Base-by-base conservation (phyloP, 1,140 invertebrate genomes). In the Drosophila kanapiae region DNA sequence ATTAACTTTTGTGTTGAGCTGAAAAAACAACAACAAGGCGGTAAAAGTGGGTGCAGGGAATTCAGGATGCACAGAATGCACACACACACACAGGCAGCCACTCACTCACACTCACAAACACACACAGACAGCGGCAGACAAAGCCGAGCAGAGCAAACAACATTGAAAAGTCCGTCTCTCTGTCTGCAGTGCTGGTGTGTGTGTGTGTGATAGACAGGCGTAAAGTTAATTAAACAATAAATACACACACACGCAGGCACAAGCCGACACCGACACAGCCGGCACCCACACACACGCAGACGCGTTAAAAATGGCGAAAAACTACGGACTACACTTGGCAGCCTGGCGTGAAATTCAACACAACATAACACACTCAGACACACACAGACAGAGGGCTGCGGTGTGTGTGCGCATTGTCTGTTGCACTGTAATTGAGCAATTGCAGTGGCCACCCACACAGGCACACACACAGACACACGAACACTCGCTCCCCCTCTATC, bases 201-300 rank as follows among this genome's bases (percentile, higher is more conserved):
- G 49, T 80, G 54, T 87, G 80, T 90, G 78, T 78, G 81, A 88
- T 84, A 90, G 85, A 88, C 85, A 90, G 85, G 85, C 85, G 85
- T 90, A 88, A 88, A 88, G 85, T 90, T 90, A 90, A 90, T 90
- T 90, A 90, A 90, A 90, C 85, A 90, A 90, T 90, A 90, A 90
- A 90, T 80, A 90, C 78, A 81, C 62, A 87, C 68, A 80, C 54
- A 60, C 37, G 45, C 47, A 65, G 14, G 61, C 53, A 54, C 40
- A 68, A 13, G 35, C 53, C 33, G n/a, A 33, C 4, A 51, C 29
- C 8, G 10, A 37, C 35, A 42, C 27, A 58, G 23, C 37, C 51
- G 23, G 62, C 47, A 33, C 33, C 33, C 78, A 65, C 63, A 58
- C 23, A 76, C 40, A 75, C 61, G 70, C 62, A 68, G 63, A 70